Evolutionary conservation across 1,140 invertebrate species (phyloP).

Genomic region (Microvelia longipes): DNA sequence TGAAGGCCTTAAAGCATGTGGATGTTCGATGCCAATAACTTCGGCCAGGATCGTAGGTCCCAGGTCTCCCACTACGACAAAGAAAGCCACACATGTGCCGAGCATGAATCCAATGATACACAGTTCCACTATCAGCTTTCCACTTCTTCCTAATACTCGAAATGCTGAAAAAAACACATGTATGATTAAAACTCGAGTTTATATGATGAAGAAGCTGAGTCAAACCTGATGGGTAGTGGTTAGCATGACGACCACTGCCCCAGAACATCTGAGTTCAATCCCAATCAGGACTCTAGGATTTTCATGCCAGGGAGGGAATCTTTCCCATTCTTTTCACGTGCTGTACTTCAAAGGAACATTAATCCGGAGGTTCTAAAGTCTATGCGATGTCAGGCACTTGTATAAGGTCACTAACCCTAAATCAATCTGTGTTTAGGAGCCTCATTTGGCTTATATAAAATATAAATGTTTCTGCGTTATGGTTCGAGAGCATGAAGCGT

Average conservation of each 20-base stretch:
- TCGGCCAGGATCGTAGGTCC: conserved; percentile 79
- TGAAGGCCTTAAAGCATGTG: conserved; percentile 45
- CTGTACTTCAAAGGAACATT: too few species aligned
- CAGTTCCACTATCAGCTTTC: conserved; percentile 81
- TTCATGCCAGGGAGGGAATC: background rate
- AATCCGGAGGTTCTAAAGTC: too few species aligned
- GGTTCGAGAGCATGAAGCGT: too few species aligned
- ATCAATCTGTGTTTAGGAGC: too few species aligned
- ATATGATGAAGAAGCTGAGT: background rate
- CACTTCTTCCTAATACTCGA: conserved; percentile 72
- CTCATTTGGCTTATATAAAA: too few species aligned
- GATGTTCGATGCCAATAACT: conserved; percentile 56
- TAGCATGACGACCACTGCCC: background rate
- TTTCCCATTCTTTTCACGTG: too few species aligned
- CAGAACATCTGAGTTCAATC: background rate
- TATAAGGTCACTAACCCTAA: too few species aligned
- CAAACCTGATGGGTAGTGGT: background rate
- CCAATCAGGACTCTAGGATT: background rate
- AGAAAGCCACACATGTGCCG: conserved; percentile 89
- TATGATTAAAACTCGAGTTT: background rate
- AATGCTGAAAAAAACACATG: conserved; percentile 45
- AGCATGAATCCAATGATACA: conserved; percentile 87
- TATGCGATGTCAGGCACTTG: too few species aligned
- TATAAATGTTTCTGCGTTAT: too few species aligned
- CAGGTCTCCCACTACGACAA: conserved; percentile 93